Evolutionary conservation across 1,140 invertebrate genomes (phyloP), one percentile per base, ranked within the genome.

Genomic region (Ceratina australensis): DNA sequence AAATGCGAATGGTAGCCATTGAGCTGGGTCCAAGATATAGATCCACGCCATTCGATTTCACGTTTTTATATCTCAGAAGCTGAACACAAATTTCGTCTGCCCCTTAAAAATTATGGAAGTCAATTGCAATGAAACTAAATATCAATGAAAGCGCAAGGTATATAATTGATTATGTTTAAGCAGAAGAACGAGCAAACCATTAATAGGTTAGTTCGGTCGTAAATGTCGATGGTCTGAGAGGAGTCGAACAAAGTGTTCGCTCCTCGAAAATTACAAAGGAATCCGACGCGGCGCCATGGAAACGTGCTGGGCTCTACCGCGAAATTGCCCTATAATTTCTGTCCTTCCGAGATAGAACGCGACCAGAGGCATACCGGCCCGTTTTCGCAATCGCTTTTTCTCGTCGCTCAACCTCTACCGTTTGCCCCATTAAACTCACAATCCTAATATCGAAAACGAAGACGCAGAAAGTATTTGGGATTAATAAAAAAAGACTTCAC

Each of bases 301-400:
- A 77, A 79, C 73, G 72, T 42, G 33, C 33, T 59, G 72, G 20
- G 60, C 66, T 75, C 71, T 65, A 42, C 75, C 68, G 26, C 68
- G 47, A 68, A 75, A 75, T 76, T 76, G 66, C 65, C 56, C 73
- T 57, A 69, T 68, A 75, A 75, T 75, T 75, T 75, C 73, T 75
- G 64, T 57, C 64, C 73, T 75, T 75, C 49, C 73, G 50, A 68
- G 26, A 28, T 26, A 56, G 60, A 61, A 69, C 56, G 47, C 56
- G 47, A 69, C 33, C 73, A 5, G 61, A 15, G 33, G 33, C 73
- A 59, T 59, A 57, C 64, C 73, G 18, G 28, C 1, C 33, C 33
- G 54, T 33, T 60, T n/a, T 74, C 54, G 65, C 24, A 60, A 50
- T 28, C 65, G 54, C 54, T 33, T 59, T 67, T 74, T 74, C 50